Conservation (phyloP, 35 echinoderm and acorn worm species). For the Stichopus chloronotus region DNA sequence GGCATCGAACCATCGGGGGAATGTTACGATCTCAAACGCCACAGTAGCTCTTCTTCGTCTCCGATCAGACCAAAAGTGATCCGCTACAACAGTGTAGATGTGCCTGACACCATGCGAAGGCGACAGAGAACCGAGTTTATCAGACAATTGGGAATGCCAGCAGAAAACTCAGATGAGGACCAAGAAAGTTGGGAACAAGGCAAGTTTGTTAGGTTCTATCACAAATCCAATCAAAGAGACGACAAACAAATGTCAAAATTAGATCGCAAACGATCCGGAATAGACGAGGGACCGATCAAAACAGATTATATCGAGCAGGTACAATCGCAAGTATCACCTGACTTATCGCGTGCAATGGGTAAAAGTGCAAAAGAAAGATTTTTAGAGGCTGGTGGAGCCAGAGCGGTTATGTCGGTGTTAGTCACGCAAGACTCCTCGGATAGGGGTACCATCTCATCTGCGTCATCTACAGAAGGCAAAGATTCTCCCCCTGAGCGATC, state of each 20-base stretch:
- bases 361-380: slow-evolving; percentile 92
- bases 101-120: slow-evolving; percentile 52
- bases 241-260: slow-evolving; percentile 19
- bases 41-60: background rate
- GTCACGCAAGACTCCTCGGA: slow-evolving; percentile 88
- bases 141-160: slow-evolving; percentile 27
- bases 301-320: background rate
- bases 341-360: slow-evolving; percentile 4
- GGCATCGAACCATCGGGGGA: slow-evolving; percentile 56
- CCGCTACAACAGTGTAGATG: slow-evolving; percentile 79
- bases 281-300: slow-evolving; percentile 11
- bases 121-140: slow-evolving; percentile 53
- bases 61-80: slow-evolving; percentile 70
- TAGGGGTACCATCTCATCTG: background rate
- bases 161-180: slow-evolving; percentile 44
- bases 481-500: background rate
- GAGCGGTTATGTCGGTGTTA: slow-evolving; percentile 84
- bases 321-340: background rate
- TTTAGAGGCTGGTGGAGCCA: slow-evolving; percentile 83
- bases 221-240: slow-evolving; percentile 32
- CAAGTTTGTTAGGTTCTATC: slow-evolving; percentile 21
- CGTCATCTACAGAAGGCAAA: slow-evolving; percentile 25
- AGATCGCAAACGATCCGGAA: background rate
- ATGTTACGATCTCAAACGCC: slow-evolving; percentile 19
- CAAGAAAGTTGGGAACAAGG: slow-evolving; percentile 50